Percentiles rank a stretch among this genome's conserved stretches.
phyloP scores from a whole-genome alignment of 2,888 invertebrate genomes.

The Palloptera scutellata region DNA sequence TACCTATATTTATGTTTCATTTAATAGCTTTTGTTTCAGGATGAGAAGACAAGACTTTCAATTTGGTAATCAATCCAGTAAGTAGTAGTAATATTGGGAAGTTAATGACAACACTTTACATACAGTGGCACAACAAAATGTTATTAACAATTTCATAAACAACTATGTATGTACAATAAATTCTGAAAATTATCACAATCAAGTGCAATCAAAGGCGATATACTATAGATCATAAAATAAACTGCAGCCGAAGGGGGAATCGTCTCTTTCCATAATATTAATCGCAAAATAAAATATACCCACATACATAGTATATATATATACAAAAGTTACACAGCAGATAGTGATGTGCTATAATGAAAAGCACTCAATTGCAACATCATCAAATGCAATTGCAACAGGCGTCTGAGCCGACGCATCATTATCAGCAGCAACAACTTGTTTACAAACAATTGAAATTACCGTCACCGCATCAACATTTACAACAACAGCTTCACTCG shows the following conservation, averaged over 20 bases:
- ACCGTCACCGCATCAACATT: conserved; percentile 38
- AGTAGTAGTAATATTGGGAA: too few species aligned
- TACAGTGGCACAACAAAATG: conserved; percentile 6
- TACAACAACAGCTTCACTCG: conserved; percentile 20
- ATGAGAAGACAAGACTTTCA: too few species aligned
- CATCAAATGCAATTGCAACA: conserved; percentile 38
- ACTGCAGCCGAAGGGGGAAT: conserved; percentile 22
- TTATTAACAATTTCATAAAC: conserved; percentile 18
- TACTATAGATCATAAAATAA: conserved; percentile 28
- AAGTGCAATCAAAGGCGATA: conserved; percentile 32
- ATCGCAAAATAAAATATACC: conserved; percentile 11
- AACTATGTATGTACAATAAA: conserved; percentile 30
- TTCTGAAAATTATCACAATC: conserved; percentile 31
- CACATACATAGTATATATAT: conserved; percentile 5
- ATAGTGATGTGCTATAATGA: conserved; percentile 41
- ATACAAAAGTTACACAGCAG: conserved; percentile 19
- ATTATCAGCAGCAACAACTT: conserved; percentile 35
- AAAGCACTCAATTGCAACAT: conserved; percentile 41
- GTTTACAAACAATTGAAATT: conserved; percentile 35
- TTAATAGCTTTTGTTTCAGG: too few species aligned
- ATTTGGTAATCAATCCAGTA: too few species aligned
- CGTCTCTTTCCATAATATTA: too few species aligned
- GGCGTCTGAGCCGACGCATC: conserved; percentile 35
- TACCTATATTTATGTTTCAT: too few species aligned
- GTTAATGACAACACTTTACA: too few species aligned